These are phyloP conservation scores for Lagria hirta DNA, from an alignment of 2,888 invertebrate species.

Conservation along the genomic window DNA sequence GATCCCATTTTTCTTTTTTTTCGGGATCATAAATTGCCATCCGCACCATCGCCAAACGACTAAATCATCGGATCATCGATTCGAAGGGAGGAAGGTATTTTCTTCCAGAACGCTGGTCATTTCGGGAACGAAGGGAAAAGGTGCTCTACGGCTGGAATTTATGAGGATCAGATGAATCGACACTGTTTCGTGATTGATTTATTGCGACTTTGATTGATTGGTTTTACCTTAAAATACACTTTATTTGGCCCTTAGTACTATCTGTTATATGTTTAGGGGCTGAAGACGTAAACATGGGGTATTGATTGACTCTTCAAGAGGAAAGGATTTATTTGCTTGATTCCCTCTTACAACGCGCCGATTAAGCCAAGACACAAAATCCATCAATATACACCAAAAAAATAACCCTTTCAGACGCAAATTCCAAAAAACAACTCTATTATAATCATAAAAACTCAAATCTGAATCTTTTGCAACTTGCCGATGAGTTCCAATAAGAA, in stretches of 20 bases:
- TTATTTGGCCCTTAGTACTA: conserved; percentile 31
- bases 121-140: conserved; percentile 7
- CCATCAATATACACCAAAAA: too few species aligned
- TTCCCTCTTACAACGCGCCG: too few species aligned
- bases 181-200: conserved; percentile 49
- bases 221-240: conserved; percentile 37
- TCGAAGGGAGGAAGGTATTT: conserved; percentile 8
- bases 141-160: conserved; percentile 40
- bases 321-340: too few species aligned
- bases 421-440: too few species aligned
- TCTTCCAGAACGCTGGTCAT: conserved; percentile 19
- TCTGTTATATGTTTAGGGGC: too few species aligned
- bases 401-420: too few species aligned
- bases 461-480: too few species aligned
- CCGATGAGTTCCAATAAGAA: too few species aligned
- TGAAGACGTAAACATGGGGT: conserved; percentile 18
- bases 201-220: conserved; percentile 53
- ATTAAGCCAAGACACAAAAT: too few species aligned
- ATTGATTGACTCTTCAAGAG: conserved; percentile 22
- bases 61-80: conserved; percentile 19
- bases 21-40: conserved; percentile 12
- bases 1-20: conserved; percentile 5
- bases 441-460: too few species aligned
- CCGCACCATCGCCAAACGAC: not conserved
- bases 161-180: conserved; percentile 47